Evolutionary conservation across 2,113 vertebrate genomes (phyloP), one percentile per base, ranked within the genome.

Genomic region (Nothocercus nigrocapillus): DNA sequence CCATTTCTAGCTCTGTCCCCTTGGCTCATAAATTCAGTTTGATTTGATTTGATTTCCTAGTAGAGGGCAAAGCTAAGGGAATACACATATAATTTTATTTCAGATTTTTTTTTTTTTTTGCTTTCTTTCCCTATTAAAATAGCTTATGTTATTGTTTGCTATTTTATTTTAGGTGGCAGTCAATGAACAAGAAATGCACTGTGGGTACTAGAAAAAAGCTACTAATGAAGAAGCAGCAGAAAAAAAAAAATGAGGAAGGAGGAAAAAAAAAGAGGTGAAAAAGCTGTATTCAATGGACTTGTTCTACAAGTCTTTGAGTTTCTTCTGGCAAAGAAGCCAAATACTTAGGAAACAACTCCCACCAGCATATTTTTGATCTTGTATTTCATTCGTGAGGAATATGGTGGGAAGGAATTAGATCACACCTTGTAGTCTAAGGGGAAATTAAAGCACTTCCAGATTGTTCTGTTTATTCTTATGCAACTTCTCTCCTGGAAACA

Each of bases 391-490:
- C 85, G 44, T 85, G 73, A 96, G 88, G 16, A 64, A 73, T 40
- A 54, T 25, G 47, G 61, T 66, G 30, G 69, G 69, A 88, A 92
- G 58, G 58, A 88, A 85, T 95, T 88, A 76, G 91, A 90, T 95
- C 68, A 75, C 73, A 83, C 82, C 72, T 77, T 69, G 28, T 91
- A 88, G 94, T 89, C 67, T 87, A 88, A 90, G 85, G 44, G 61
- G 78, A 79, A 83, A 66, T 79, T 61, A 68, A 95, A 96, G 44
- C 20, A 3, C 18, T 93, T 94, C 66, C 94, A 96, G 82, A 93
- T 86, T 92, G 69, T 92, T 94, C 75, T 94, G 75, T 94, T 96
- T 94, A 82, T 90, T 90, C 77, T 90, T 83, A 36, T 38, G 62
- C 69, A 77, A 66, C 47, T 79, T 92, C 19, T 85, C 15, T 79